phyloP scores from a whole-genome alignment of 2,888 invertebrate species.

The Eristalis intricaria region DNA sequence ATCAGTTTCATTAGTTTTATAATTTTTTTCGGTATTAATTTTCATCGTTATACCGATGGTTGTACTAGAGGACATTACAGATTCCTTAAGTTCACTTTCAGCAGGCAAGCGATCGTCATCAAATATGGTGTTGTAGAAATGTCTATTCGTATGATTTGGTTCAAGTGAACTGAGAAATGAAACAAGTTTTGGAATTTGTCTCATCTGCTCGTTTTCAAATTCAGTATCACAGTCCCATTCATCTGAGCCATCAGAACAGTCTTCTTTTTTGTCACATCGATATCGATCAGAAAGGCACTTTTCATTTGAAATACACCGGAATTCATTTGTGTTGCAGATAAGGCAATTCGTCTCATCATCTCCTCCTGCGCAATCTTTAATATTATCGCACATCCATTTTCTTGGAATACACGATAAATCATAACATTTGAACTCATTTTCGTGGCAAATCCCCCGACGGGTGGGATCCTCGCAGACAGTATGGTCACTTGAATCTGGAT shows the following conservation, averaged over 20 bases:
- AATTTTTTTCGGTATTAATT: background rate
- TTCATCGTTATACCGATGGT: background rate
- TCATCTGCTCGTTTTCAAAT: conserved; percentile 73
- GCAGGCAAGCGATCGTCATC: conserved; percentile 74
- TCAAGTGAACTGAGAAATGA: conserved; percentile 79
- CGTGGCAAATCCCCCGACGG: conserved; percentile 82
- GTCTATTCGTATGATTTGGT: conserved; percentile 77
- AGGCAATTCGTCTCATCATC: conserved; percentile 82
- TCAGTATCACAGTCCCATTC: conserved; percentile 83
- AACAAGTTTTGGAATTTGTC: conserved; percentile 77
- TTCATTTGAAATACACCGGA: conserved; percentile 81
- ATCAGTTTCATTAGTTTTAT: background rate
- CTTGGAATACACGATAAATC: conserved; percentile 85
- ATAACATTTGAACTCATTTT: conserved; percentile 83
- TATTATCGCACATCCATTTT: conserved; percentile 84
- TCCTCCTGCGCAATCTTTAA: conserved; percentile 81
- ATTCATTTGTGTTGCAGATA: conserved; percentile 81
- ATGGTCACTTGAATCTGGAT: conserved; percentile 83
- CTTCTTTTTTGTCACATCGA: conserved; percentile 85
- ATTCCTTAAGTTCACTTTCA: conserved; percentile 73
- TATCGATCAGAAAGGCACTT: conserved; percentile 84
- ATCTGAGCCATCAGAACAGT: conserved; percentile 85
- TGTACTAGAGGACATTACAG: background rate
- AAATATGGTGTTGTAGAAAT: conserved; percentile 73
- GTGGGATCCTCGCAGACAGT: conserved; percentile 83